Conservation (phyloP, 2,888 invertebrate species). For the Drosophila paramelanica region DNA sequence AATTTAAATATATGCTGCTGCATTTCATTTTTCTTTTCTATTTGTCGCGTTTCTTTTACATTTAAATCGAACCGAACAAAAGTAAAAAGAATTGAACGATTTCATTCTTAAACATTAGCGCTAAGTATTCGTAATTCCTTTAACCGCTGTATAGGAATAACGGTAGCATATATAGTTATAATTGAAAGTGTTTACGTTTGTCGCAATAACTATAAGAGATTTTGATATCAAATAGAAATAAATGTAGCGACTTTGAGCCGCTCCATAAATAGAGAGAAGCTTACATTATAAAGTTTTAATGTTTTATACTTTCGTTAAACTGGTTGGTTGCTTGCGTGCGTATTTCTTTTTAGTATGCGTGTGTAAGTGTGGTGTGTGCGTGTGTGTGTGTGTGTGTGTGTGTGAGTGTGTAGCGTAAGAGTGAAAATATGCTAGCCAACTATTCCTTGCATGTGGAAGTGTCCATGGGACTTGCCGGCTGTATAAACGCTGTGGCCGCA, state of each 20-base stretch:
- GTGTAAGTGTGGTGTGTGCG: slow-evolving; percentile 21
- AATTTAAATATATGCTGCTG: slow-evolving; percentile 56
- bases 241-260: slow-evolving; percentile 74
- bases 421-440: slow-evolving; percentile 25
- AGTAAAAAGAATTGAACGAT: slow-evolving; percentile 40
- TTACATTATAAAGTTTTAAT: slow-evolving; percentile 52
- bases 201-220: slow-evolving; percentile 77
- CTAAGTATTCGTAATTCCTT: slow-evolving; percentile 63
- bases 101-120: slow-evolving; percentile 56
- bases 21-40: slow-evolving; percentile 6
- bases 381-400: slow-evolving; percentile 24
- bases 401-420: slow-evolving; percentile 18
- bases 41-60: slow-evolving; percentile 32
- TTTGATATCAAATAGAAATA: slow-evolving; percentile 64
- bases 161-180: slow-evolving; percentile 41
- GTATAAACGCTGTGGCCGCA: slow-evolving; percentile 84
- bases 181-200: slow-evolving; percentile 46
- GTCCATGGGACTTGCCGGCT: slow-evolving; percentile 91
- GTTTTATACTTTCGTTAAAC: slow-evolving; percentile 60
- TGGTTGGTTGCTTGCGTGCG: slow-evolving; percentile 59
- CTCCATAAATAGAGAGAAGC: slow-evolving; percentile 56
- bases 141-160: slow-evolving; percentile 60
- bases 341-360: slow-evolving; percentile 35
- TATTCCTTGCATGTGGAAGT: slow-evolving; percentile 88
- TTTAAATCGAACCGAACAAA: slow-evolving; percentile 59